Conservation (phyloP, 2,113 vertebrate genomes). For the Bufo gargarizans region DNA sequence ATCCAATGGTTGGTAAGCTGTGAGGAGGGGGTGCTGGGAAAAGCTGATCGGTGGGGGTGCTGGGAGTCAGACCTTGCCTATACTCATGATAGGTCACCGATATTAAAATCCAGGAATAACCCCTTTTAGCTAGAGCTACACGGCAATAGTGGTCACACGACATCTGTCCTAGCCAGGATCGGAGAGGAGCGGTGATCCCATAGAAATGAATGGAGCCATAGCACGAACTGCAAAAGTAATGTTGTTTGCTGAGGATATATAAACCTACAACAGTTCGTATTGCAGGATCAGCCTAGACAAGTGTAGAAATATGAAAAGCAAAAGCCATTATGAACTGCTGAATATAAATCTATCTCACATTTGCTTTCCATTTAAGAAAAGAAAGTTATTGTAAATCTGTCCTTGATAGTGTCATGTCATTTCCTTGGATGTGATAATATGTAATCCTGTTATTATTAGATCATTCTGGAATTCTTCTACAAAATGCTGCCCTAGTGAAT, state of each 20-base stretch:
- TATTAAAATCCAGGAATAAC: too few relatives aligned
- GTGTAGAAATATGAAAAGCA: neutral
- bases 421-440: neutral
- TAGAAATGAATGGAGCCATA: too few relatives aligned
- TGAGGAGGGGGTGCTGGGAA: too few relatives aligned
- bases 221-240: too few relatives aligned
- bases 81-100: too few relatives aligned
- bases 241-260: neutral
- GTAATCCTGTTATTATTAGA: constrained; percentile 8
- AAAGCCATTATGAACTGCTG: neutral
- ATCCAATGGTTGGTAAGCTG: too few relatives aligned
- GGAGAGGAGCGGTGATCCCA: too few relatives aligned
- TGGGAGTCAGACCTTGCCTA: too few relatives aligned
- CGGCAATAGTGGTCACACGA: too few relatives aligned
- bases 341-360: neutral
- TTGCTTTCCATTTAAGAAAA: constrained; percentile 3
- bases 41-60: too few relatives aligned
- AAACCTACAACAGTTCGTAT: neutral
- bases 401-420: neutral
- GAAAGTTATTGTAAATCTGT: neutral
- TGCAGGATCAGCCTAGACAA: neutral
- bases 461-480: neutral
- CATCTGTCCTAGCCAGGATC: too few relatives aligned
- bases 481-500: constrained; percentile 28
- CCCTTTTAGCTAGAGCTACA: too few relatives aligned